Conservation (phyloP, 2,113 vertebrate species). For the Ranitomeya imitator region DNA sequence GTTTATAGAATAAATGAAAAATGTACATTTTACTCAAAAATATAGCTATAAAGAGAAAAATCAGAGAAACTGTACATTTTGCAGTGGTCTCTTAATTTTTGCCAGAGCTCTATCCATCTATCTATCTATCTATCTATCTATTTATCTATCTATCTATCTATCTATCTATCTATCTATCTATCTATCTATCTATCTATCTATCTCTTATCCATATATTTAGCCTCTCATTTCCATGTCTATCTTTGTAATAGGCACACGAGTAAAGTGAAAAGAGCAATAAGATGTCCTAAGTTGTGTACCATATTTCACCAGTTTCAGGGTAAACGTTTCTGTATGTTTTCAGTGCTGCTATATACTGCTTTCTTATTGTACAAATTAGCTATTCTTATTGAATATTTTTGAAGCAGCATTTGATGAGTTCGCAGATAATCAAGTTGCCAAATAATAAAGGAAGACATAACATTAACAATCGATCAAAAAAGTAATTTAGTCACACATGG, state of each 20-base stretch:
- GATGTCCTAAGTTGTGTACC: not conserved
- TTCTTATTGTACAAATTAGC: not conserved
- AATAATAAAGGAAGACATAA: not conserved
- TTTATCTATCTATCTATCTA: too few species aligned
- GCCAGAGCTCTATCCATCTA: too few species aligned
- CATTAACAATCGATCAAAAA: not conserved
- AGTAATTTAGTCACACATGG: not conserved
- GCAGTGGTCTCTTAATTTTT: too few species aligned
- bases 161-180: too few species aligned
- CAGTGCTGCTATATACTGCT: slow-evolving; percentile 2
- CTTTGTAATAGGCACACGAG: not conserved
- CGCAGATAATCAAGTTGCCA: not conserved
- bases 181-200: too few species aligned
- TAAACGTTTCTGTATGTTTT: not conserved
- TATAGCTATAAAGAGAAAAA: too few species aligned
- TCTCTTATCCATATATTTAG: not conserved
- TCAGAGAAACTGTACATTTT: too few species aligned
- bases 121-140: too few species aligned
- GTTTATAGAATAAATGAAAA: too few species aligned
- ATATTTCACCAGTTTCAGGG: not conserved
- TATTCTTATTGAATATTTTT: not conserved
- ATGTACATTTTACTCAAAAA: too few species aligned
- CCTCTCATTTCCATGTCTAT: not conserved
- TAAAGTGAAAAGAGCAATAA: slow-evolving; percentile 1
- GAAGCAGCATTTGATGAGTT: too few species aligned